phyloP scores from a whole-genome alignment of 2,113 vertebrate species.

The Tragelaphus buxtoni region DNA sequence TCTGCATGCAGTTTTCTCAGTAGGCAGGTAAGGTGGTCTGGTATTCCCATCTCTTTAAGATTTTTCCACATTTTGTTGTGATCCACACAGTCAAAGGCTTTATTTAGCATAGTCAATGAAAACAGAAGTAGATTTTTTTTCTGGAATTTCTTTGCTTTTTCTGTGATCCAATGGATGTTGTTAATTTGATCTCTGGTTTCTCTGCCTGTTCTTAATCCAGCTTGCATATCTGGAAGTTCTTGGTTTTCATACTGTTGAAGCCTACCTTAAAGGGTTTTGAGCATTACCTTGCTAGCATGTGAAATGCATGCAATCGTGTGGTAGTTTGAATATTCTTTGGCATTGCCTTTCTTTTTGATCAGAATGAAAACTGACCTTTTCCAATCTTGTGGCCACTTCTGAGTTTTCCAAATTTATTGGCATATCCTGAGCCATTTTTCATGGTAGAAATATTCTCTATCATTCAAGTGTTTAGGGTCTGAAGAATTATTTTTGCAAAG shows the following conservation, averaged over 20 bases:
- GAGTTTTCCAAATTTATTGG: not conserved
- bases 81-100: not conserved
- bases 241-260: not conserved
- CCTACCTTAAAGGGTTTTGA: not conserved
- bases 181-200: not conserved
- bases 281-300: not conserved
- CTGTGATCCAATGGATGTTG: not conserved
- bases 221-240: not conserved
- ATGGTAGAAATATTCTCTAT: not conserved
- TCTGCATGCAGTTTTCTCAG: not conserved
- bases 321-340: not conserved
- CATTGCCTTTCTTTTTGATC: not conserved
- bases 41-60: not conserved
- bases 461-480: not conserved
- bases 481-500: conserved; percentile 47
- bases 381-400: not conserved
- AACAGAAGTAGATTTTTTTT: not conserved
- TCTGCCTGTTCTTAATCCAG: not conserved
- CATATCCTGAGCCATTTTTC: not conserved
- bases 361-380: not conserved
- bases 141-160: not conserved
- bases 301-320: fast-evolving
- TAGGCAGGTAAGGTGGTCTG: not conserved
- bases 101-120: not conserved
- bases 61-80: not conserved